phyloP scores from a whole-genome alignment of 1,140 invertebrate genomes.

The Wasmannia auropunctata region DNA sequence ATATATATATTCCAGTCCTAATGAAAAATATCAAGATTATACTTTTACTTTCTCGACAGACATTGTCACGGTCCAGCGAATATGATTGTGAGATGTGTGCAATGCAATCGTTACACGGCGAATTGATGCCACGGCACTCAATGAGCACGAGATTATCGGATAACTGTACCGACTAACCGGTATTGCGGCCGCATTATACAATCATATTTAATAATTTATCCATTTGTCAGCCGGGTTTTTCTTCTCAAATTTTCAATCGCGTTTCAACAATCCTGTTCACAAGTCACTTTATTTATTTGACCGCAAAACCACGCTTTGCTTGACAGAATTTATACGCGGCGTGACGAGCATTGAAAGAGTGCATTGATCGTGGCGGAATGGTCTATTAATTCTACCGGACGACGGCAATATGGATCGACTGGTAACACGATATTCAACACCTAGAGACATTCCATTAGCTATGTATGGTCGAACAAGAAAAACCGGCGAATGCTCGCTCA shows the following conservation, averaged over 20 bases:
- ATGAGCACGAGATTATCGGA: slow-evolving; percentile 56
- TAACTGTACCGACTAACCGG: slow-evolving; percentile 57
- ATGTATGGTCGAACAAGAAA: background rate
- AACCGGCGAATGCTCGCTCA: background rate
- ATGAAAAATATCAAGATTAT: slow-evolving; percentile 20
- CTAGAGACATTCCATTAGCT: background rate
- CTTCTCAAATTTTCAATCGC: slow-evolving; percentile 10
- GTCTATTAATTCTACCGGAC: background rate
- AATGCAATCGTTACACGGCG: slow-evolving; percentile 54
- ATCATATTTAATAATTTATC: slow-evolving; percentile 42
- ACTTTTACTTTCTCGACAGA: slow-evolving; percentile 27
- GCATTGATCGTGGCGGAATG: background rate
- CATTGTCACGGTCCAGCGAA: slow-evolving; percentile 19
- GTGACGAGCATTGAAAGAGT: background rate
- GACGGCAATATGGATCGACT: background rate
- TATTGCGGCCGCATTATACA: slow-evolving; percentile 46
- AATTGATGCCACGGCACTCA: slow-evolving; percentile 57
- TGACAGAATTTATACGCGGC: background rate
- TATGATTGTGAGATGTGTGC: slow-evolving; percentile 6
- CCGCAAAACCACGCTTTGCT: background rate
- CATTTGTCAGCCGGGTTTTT: background rate
- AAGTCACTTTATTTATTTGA: background rate
- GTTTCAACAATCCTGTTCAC: slow-evolving; percentile 7
- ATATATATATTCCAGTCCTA: background rate
- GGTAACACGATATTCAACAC: background rate